Evolutionary conservation across 2,888 invertebrate species (phyloP), one percentile per base, ranked within the genome.

Genomic region (Neoascia interrupta): DNA sequence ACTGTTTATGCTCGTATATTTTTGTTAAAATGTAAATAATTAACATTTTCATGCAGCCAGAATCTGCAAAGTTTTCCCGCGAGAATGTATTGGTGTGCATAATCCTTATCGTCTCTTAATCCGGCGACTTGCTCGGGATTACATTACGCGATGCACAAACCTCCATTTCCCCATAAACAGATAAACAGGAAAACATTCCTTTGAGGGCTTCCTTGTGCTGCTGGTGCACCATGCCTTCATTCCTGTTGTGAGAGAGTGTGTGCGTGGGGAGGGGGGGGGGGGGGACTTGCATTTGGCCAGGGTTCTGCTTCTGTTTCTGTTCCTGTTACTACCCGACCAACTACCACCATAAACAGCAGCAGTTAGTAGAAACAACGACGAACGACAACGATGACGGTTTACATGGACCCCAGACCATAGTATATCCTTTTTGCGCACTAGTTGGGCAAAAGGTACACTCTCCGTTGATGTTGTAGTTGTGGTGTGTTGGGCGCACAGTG

Each of bases 131-230:
- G 60, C 45, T 13, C 45, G 61, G 66, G 61, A 73, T 79, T 79
- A 73, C 61, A 79, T 68, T 68, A 73, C 66, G 61, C 61, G 56
- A 68, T 73, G 79, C 79, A 79, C 60, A 68, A 73, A 72, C 73
- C 73, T 68, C 61, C 39, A 73, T 73, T 73, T 79, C 68, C 79
- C 21, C 73, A 61, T 73, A 61, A 79, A 73, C 54, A 73, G 79
- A 79, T 68, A 79, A 79, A 79, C 61, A 73, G 79, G 73, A 73
- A 79, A 73, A 37, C 68, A 68, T 68, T 79, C 73, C 73, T 79
- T 73, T 79, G 73, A 73, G 73, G 66, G 73, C 64, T 73, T 79
- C 79, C 79, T 68, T 70, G 11, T 21, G 31, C 31, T 3, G 8
- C 31, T 31, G 31, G 10, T 31, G 39, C 39, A 51, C 36, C 36